phyloP scores from a whole-genome alignment of 2,797 vertebrate species.

The Passerculus sandwichensis region DNA sequence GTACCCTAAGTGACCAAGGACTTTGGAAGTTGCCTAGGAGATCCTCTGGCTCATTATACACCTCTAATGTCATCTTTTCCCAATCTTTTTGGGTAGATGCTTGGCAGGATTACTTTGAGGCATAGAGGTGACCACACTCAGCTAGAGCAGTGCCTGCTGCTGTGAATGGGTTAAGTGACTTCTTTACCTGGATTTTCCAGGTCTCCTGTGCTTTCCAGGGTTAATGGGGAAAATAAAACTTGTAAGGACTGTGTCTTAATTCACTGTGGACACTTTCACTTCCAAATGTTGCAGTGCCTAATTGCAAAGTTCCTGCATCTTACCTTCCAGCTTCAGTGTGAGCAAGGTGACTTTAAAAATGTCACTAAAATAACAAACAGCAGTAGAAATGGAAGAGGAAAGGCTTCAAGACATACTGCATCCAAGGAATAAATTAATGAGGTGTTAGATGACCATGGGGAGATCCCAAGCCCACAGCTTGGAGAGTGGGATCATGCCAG shows the following conservation, averaged over 20 bases:
- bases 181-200: background rate
- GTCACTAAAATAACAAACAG: background rate
- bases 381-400: background rate
- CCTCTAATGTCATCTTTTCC: background rate
- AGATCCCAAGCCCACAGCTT: background rate
- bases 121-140: background rate
- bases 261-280: background rate
- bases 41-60: background rate
- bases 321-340: background rate
- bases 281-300: background rate
- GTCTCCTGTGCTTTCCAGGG: background rate
- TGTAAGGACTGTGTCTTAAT: background rate
- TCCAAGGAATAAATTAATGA: background rate
- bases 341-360: background rate
- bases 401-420: background rate
- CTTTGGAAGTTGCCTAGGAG: background rate
- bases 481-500: fast-evolving
- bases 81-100: background rate
- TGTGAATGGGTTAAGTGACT: fast-evolving
- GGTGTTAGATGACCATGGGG: background rate
- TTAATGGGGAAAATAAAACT: background rate
- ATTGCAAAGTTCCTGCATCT: background rate
- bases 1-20: background rate
- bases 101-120: background rate
- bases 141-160: background rate